A percentile compares a stretch with the other conserved stretches of the same genome.
phyloP scores from a whole-genome alignment of 2,888 invertebrate genomes.

The Thyatira batis region DNA sequence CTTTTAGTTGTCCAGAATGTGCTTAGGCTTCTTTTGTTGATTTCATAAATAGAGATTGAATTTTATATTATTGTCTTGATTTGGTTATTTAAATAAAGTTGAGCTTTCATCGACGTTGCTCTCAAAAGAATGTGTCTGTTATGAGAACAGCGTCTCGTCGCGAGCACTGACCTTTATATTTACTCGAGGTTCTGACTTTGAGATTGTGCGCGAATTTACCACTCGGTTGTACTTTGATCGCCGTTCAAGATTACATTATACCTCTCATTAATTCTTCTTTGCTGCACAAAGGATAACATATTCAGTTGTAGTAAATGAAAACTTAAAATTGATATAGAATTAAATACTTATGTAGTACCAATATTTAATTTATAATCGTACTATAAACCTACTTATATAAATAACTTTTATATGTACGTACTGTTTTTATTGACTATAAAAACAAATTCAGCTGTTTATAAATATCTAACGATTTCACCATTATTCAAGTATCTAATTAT shows the following conservation, averaged over 20 bases:
- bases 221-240: slow-evolving; percentile 17
- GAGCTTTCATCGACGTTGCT: slow-evolving; percentile 11
- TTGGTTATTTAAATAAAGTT: background rate
- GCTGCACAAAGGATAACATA: slow-evolving; percentile 5
- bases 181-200: slow-evolving; percentile 31
- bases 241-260: slow-evolving; percentile 17
- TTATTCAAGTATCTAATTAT: background rate
- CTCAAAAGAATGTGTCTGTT: slow-evolving; percentile 24
- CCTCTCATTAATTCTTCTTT: slow-evolving; percentile 11
- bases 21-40: background rate
- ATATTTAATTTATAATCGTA: too few species aligned
- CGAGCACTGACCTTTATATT: slow-evolving; percentile 40
- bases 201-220: slow-evolving; percentile 19
- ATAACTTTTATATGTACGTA: too few species aligned
- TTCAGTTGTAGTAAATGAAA: background rate
- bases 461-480: background rate
- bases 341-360: too few species aligned
- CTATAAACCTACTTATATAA: too few species aligned
- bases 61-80: background rate
- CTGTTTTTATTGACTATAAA: too few species aligned
- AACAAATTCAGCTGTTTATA: background rate
- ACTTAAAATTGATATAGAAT: too few species aligned
- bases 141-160: slow-evolving; percentile 19
- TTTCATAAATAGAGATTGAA: background rate
- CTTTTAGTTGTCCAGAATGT: too few species aligned